phyloP scores from a whole-genome alignment of 2,797 vertebrate genomes.

The Taenioides sp. region DNA sequence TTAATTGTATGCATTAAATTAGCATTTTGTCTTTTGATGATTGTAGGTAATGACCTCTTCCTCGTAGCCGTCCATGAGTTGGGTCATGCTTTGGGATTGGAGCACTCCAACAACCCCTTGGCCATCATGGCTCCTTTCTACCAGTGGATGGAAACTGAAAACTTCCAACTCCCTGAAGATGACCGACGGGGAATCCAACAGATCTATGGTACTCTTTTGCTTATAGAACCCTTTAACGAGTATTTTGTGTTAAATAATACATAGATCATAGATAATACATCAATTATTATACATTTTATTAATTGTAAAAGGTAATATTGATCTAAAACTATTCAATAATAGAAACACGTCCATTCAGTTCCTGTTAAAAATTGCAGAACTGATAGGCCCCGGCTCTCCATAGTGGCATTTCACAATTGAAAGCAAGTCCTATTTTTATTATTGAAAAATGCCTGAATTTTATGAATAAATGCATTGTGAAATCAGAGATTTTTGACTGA shows the following conservation, averaged over 20 bases:
- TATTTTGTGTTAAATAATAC: neutral
- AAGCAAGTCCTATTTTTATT: no score
- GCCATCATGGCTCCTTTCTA: constrained; percentile 99
- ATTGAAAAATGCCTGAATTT: no score
- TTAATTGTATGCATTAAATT: neutral
- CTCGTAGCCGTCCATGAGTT: constrained; percentile 93
- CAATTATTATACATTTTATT: no score
- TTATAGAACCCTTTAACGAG: no score
- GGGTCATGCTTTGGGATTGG: constrained; percentile 92
- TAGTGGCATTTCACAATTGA: no score
- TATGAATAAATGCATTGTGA: no score
- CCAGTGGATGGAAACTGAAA: constrained; percentile 97
- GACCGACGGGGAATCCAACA: constrained; percentile 92
- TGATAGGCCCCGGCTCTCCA: no score
- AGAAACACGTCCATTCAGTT: no score
- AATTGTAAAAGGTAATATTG: no score
- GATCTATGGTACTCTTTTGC: constrained; percentile 84
- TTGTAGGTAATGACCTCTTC: constrained; percentile 93
- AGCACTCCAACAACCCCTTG: constrained; percentile 93
- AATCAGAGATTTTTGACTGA: no score
- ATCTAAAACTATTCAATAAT: no score
- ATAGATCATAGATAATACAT: neutral
- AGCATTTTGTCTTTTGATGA: neutral
- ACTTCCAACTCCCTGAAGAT: constrained; percentile 93
- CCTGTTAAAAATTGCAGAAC: no score